Base-by-base conservation (phyloP, 1,140 invertebrate species). In the Rhynchophorus ferrugineus region DNA sequence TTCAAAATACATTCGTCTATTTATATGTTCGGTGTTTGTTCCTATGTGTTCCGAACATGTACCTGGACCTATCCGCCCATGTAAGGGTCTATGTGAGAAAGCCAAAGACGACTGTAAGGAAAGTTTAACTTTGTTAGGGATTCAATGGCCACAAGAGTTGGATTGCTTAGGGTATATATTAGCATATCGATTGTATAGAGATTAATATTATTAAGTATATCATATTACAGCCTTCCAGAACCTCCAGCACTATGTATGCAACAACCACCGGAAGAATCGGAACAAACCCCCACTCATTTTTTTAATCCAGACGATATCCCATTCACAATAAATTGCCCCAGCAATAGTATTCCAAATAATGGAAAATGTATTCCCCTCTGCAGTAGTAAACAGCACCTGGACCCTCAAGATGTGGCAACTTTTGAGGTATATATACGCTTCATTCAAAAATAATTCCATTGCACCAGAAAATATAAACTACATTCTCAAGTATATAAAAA, bases 21-120 rank as follows among this genome's bases (percentile, higher is more conserved):
- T 96, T 69, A 77, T 96, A 21, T 96, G 92, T 73, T 89, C 90
- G 20, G 87, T 91, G 6, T 91, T 93, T 67, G 86, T 89, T 11
- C 92, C 92, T 24, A 86, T 95, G 72, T 96, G 92, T 72, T 91
- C 89, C 6, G 86, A 90, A 62, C 85, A 92, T 65, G 85, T 94
- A 57, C 76, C 78, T 21, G 82, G 83, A 59, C 85, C 89, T 17
- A 90, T 96, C 52, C 87, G 87, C 41, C 88, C 89, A 2, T 95
- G 92, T 73, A 79, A 87, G 56, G 81, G 84, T 2, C 78, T 93
- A 36, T 95, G 91, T 71, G 81, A 91, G 60, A 82, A 81, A 35
- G 90, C 94, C 1, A 78, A 80, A 52, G 74, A 75, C 36, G 81
- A 86, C 49, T 96, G 92, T 72, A 75, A 83, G 42, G 80, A 85